Percentiles rank a stretch among this genome's conserved stretches.
Evolutionary conservation across 2,113 vertebrate genomes (phyloP).

Genomic region (Anas platyrhynchos): DNA sequence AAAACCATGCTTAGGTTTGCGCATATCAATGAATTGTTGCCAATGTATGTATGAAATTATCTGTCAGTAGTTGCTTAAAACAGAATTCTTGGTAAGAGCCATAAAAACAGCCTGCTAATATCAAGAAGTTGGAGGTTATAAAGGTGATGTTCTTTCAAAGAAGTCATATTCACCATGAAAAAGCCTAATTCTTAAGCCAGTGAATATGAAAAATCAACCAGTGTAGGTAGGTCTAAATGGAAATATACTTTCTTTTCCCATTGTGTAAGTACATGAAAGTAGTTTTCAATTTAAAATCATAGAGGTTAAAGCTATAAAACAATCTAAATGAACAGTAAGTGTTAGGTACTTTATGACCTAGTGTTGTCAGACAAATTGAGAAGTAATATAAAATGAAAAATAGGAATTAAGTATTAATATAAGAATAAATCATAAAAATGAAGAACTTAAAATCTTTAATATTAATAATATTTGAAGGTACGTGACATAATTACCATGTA

Average conservation of each 20-base stretch:
- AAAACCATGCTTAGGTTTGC: neutral
- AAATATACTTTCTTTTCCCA: neutral
- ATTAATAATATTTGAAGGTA: neutral
- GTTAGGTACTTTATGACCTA: neutral
- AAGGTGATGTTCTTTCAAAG: neutral
- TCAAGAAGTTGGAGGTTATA: too few relatives aligned
- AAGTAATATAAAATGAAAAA: neutral
- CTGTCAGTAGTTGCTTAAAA: neutral
- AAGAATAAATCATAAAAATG: neutral
- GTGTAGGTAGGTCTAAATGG: neutral
- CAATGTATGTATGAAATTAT: neutral
- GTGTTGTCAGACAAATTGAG: neutral
- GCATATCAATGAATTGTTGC: neutral
- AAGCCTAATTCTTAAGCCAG: neutral
- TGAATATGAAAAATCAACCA: neutral
- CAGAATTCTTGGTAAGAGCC: neutral
- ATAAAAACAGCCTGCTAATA: neutral
- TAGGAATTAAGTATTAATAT: neutral
- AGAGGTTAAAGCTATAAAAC: neutral
- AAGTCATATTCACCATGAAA: neutral
- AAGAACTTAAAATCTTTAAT: neutral
- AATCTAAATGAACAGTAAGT: neutral
- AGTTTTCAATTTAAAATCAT: neutral
- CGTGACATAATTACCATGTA: neutral
- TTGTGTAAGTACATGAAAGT: neutral